Percentiles rank a stretch among this genome's conserved stretches.
Conservation (phyloP, 2,888 invertebrate genomes). For the Tachystola acroxantha region DNA sequence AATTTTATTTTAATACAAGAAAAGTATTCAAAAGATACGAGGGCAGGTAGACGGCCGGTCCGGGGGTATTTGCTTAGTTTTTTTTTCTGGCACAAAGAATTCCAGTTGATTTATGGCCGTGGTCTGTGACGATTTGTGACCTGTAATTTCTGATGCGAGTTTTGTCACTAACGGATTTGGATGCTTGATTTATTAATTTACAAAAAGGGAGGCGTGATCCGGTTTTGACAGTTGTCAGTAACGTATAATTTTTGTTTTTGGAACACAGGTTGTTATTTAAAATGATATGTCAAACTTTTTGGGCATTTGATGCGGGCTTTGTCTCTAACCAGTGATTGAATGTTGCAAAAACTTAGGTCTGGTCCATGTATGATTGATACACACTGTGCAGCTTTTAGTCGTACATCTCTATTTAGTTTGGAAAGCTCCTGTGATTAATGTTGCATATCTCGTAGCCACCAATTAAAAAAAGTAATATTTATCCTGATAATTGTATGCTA, state of each 20-base stretch:
- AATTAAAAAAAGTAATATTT: no score
- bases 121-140: constrained; percentile 75
- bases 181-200: constrained; percentile 69
- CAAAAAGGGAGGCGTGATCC: constrained; percentile 47
- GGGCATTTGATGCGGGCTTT: constrained; percentile 6
- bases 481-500: no score
- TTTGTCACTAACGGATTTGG: constrained; percentile 65
- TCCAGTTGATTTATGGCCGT: constrained; percentile 67
- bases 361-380: no score
- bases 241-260: constrained; percentile 48
- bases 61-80: constrained; percentile 71
- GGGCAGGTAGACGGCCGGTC: constrained; percentile 64
- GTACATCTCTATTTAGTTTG: no score
- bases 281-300: constrained; percentile 20
- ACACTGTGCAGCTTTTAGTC: no score
- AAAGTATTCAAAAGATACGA: constrained; percentile 73
- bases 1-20: constrained; percentile 76
- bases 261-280: constrained; percentile 25
- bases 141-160: constrained; percentile 71
- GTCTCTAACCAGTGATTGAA: constrained; percentile 1
- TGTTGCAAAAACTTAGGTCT: no score
- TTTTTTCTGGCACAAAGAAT: constrained; percentile 67
- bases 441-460: no score
- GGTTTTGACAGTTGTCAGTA: constrained; percentile 57
- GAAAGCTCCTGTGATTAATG: no score